Percentiles rank a stretch among this genome's conserved stretches.
phyloP scores from a whole-genome alignment of 1,140 invertebrate species.

The Musca vetustissima region DNA sequence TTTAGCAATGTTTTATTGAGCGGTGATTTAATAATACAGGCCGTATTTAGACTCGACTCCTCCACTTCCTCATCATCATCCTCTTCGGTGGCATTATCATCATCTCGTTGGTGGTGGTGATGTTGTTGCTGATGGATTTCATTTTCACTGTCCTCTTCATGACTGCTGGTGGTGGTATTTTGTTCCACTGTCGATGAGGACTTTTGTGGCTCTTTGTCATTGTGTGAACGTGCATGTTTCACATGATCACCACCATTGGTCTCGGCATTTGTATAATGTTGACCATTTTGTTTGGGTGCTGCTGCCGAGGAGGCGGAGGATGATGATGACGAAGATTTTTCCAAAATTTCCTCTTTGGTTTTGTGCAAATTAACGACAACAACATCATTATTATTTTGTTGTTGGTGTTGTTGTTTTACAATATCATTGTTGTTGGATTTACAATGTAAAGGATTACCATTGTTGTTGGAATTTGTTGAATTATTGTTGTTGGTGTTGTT shows the following conservation, averaged over 20 bases:
- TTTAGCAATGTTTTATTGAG: slow-evolving; percentile 49
- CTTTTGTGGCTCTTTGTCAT: slow-evolving; percentile 21
- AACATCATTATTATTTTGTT: not conserved
- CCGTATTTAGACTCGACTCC: not conserved
- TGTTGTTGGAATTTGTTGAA: slow-evolving; percentile 4
- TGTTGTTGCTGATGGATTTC: slow-evolving; percentile 3
- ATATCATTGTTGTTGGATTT: slow-evolving; percentile 20
- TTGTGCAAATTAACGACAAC: not conserved
- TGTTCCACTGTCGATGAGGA: slow-evolving; percentile 5
- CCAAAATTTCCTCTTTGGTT: not conserved
- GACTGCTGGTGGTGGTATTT: slow-evolving; percentile 18
- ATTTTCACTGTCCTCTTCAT: slow-evolving; percentile 18
- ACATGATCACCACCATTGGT: slow-evolving; percentile 23
- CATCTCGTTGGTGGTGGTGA: not conserved
- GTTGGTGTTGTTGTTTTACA: too few relatives aligned
- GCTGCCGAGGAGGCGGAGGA: not conserved
- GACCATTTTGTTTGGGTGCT: slow-evolving; percentile 28
- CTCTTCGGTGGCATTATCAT: not conserved
- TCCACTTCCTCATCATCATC: slow-evolving; percentile 25
- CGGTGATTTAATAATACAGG: slow-evolving; percentile 50
- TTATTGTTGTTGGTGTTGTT: slow-evolving; percentile 25
- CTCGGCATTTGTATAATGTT: slow-evolving; percentile 22
- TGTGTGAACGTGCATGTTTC: not conserved
- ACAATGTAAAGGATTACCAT: too few relatives aligned
- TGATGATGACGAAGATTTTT: not conserved